phyloP scores from a whole-genome alignment of 2,888 invertebrate genomes.

The Theretra japonica region DNA sequence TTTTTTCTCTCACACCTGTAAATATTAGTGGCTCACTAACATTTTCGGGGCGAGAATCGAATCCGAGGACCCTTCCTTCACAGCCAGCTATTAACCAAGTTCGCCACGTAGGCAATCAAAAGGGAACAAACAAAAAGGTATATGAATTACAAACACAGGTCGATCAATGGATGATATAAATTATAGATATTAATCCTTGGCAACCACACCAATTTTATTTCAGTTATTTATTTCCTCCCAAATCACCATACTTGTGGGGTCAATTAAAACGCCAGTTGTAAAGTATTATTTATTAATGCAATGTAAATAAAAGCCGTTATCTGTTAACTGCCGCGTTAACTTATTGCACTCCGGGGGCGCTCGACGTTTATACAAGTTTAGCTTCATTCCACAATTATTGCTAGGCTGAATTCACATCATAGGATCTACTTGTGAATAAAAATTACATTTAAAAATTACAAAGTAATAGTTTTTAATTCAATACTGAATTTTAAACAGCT shows the following conservation, averaged over 20 bases:
- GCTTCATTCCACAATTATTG: neutral
- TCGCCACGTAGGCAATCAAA: too few relatives aligned
- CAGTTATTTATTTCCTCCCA: neutral
- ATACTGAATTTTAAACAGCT: too few relatives aligned
- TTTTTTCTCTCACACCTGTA: too few relatives aligned
- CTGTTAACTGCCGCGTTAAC: conserved; percentile 34
- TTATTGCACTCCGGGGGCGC: conserved; percentile 43
- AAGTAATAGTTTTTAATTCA: too few relatives aligned
- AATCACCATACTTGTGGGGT: neutral
- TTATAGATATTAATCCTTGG: neutral
- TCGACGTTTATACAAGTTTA: conserved; percentile 17
- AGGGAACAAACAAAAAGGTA: too few relatives aligned
- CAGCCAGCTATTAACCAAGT: too few relatives aligned
- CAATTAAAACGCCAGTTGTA: conserved; percentile 33
- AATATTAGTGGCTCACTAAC: too few relatives aligned
- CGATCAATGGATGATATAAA: too few relatives aligned
- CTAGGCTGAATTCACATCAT: neutral
- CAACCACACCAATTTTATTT: neutral
- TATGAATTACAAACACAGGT: too few relatives aligned
- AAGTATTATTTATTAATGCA: conserved; percentile 46
- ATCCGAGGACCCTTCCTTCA: too few relatives aligned
- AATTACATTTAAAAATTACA: neutral
- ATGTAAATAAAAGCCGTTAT: conserved; percentile 46
- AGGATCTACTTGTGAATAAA: neutral
- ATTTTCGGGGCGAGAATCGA: too few relatives aligned